phyloP scores from a whole-genome alignment of 2,888 invertebrate genomes.

The Lamellibrachia satsuma region DNA sequence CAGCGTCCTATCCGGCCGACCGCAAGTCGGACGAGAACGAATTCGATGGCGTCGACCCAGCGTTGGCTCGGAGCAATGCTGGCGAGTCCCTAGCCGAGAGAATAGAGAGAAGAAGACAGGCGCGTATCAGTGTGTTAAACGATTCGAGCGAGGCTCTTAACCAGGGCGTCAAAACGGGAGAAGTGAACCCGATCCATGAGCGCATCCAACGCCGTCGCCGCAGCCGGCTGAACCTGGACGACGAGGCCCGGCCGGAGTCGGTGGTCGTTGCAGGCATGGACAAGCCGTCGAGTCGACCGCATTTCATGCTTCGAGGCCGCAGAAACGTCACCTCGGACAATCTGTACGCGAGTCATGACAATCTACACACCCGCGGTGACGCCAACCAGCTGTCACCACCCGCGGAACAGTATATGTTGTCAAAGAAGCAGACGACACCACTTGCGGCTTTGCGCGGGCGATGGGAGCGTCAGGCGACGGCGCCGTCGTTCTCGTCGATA shows the following conservation, averaged over 20 bases:
- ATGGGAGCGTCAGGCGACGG: background rate
- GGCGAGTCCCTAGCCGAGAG: background rate
- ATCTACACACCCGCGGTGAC: background rate
- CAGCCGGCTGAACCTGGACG: background rate
- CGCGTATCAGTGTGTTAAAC: background rate
- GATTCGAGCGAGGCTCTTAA: background rate
- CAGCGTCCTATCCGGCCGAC: conserved; percentile 2
- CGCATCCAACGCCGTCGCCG: background rate
- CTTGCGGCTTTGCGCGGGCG: background rate
- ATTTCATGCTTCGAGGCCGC: background rate
- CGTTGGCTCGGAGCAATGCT: background rate
- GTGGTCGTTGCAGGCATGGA: background rate
- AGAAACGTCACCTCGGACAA: background rate
- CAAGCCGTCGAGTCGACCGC: background rate
- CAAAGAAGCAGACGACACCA: background rate
- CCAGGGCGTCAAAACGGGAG: background rate
- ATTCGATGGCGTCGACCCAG: background rate
- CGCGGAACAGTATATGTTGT: background rate
- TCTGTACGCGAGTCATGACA: background rate
- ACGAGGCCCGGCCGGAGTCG: background rate
- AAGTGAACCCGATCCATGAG: background rate
- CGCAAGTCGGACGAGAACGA: background rate
- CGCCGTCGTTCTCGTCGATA: background rate
- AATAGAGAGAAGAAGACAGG: background rate
- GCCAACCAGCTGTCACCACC: background rate